A percentile compares a stretch with the other conserved stretches of the same genome.
Conservation (phyloP, 2,888 invertebrate genomes). For the Platerodrilus igneus region DNA sequence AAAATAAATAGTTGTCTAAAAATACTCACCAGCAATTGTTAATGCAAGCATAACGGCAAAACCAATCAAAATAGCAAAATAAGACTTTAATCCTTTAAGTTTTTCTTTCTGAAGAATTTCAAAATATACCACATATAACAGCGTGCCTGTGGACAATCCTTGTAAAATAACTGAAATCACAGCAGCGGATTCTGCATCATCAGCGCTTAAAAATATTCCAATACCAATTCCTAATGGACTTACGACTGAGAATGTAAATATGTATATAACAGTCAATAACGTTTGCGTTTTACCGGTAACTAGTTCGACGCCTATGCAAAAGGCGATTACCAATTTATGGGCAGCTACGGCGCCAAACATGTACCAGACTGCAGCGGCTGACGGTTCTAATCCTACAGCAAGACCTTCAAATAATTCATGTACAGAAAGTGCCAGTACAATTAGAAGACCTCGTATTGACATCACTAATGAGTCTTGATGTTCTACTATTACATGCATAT, state of each 20-base stretch:
- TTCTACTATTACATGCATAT: constrained; percentile 35
- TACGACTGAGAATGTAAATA: constrained; percentile 72
- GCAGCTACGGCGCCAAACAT: constrained; percentile 81
- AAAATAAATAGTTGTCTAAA: neutral
- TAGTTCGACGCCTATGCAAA: constrained; percentile 82
- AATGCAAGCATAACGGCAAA: constrained; percentile 66
- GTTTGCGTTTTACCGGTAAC: constrained; percentile 65
- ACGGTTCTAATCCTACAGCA: constrained; percentile 72
- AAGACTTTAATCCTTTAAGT: constrained; percentile 60
- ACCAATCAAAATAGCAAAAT: constrained; percentile 61
- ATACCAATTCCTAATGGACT: constrained; percentile 78
- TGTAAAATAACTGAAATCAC: constrained; percentile 67
- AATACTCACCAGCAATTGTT: constrained; percentile 32
- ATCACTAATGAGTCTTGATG: constrained; percentile 40
- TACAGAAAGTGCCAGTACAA: constrained; percentile 77
- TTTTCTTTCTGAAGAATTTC: constrained; percentile 71
- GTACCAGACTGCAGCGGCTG: constrained; percentile 62
- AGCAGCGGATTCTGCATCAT: constrained; percentile 55
- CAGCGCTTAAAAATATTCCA: constrained; percentile 62
- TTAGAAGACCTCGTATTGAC: constrained; percentile 65
- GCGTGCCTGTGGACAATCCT: constrained; percentile 87
- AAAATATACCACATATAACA: constrained; percentile 95
- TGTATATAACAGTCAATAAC: constrained; percentile 60
- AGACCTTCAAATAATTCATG: constrained; percentile 85
- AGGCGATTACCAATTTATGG: constrained; percentile 82